These are phyloP conservation scores for Lates calcarifer DNA, from an alignment of 2,113 vertebrate species.

Conservation along the genomic window DNA sequence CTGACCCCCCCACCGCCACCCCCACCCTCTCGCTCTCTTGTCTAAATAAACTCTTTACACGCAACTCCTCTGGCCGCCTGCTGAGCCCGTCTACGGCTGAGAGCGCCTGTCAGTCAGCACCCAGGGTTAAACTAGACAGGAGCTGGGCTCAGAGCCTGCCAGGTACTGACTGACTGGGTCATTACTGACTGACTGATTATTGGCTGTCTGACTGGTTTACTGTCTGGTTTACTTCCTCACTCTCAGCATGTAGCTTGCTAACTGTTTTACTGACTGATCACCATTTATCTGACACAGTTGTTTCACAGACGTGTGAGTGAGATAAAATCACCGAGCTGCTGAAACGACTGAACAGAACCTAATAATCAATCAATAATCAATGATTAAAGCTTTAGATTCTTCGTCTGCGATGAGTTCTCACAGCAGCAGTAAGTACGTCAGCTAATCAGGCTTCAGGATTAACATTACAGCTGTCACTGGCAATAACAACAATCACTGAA, in stretches of 20 bases:
- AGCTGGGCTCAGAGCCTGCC: background rate
- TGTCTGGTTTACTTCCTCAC: too few species aligned
- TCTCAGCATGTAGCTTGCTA: too few species aligned
- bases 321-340: too few species aligned
- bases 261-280: background rate
- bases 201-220: background rate
- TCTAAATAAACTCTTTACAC: constrained; percentile 78
- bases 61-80: constrained; percentile 64
- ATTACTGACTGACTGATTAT: background rate
- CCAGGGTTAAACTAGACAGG: constrained; percentile 16
- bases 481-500: constrained; percentile 14
- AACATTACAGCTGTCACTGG: constrained; percentile 16
- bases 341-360: too few species aligned
- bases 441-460: background rate
- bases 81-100: constrained; percentile 46
- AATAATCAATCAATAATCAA: too few species aligned
- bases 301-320: too few species aligned
- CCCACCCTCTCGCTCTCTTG: constrained; percentile 38
- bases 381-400: too few species aligned
- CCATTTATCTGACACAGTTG: too few species aligned
- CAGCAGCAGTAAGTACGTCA: too few species aligned
- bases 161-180: constrained; percentile 1
- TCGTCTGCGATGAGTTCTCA: background rate
- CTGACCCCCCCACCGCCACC: background rate
- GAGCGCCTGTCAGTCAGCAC: constrained; percentile 64